Conservation (phyloP, 2,797 vertebrate species). For the Aythya fuligula region DNA sequence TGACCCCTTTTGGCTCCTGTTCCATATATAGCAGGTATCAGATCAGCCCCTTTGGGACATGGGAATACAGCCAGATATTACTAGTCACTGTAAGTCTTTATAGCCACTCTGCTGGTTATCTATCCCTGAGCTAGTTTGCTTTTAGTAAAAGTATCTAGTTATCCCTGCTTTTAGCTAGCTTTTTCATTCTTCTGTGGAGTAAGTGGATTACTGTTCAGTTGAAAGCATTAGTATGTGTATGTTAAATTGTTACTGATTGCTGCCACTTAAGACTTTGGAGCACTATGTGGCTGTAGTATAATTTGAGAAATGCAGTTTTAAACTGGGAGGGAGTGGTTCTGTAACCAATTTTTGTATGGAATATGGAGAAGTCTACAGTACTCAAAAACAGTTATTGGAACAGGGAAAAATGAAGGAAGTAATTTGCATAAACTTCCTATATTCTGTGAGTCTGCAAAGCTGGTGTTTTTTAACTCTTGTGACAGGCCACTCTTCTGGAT, state of each 20-base stretch:
- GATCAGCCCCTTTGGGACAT: not conserved
- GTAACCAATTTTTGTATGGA: not conserved
- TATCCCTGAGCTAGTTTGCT: not conserved
- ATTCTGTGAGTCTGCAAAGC: not conserved
- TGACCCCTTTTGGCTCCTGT: not conserved
- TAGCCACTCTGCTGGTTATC: not conserved
- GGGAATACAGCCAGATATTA: not conserved
- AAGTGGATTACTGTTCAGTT: not conserved
- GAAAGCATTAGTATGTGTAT: not conserved
- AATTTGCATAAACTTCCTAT: not conserved
- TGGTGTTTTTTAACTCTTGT: not conserved
- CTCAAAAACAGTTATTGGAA: not conserved
- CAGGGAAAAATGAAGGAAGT: not conserved
- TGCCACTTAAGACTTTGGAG: not conserved
- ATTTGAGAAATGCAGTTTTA: not conserved
- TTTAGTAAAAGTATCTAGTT: not conserved
- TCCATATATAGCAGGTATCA: not conserved
- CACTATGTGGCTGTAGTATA: rapidly evolving
- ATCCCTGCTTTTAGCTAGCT: not conserved
- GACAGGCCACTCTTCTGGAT: not conserved
- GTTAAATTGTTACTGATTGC: not conserved
- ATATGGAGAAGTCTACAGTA: not conserved
- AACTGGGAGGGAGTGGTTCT: not conserved
- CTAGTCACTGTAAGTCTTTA: not conserved
- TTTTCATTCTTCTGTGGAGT: not conserved